Conservation (phyloP, 2,888 invertebrate genomes). For the Rugalucina vietnamica region DNA sequence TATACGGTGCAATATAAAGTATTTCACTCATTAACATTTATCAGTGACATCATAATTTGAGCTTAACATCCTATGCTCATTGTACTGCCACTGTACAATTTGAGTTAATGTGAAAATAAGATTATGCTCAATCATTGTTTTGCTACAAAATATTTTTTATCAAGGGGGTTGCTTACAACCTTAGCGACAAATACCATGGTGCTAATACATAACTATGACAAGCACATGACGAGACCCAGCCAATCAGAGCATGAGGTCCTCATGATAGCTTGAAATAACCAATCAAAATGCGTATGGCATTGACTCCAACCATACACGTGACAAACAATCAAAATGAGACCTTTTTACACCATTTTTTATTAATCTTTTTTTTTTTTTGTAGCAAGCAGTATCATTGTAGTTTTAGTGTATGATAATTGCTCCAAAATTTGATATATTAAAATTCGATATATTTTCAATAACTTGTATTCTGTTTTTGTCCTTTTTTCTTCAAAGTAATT, state of each 20-base stretch:
- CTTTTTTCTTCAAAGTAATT: neutral
- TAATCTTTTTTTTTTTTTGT: conserved; percentile 13
- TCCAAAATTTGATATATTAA: conserved; percentile 28
- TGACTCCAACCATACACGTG: conserved; percentile 10
- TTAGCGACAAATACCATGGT: neutral
- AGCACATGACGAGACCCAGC: conserved; percentile 6
- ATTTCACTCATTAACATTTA: neutral
- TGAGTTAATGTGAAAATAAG: neutral
- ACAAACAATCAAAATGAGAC: conserved; percentile 45
- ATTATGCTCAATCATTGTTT: conserved; percentile 3
- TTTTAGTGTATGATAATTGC: conserved; percentile 43
- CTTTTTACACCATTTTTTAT: conserved; percentile 32
- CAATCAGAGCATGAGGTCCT: conserved; percentile 43
- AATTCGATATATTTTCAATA: neutral
- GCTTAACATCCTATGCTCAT: neutral
- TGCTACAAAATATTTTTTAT: neutral
- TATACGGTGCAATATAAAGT: conserved; percentile 39
- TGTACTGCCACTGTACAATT: neutral
- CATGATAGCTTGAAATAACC: conserved; percentile 23
- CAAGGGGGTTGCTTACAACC: neutral
- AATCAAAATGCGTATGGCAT: conserved; percentile 50
- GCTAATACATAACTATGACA: neutral
- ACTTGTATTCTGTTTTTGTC: neutral
- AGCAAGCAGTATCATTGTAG: conserved; percentile 42
- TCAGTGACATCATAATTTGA: neutral